phyloP scores from a whole-genome alignment of 1,140 invertebrate genomes.

The Coboldia fuscipes region DNA sequence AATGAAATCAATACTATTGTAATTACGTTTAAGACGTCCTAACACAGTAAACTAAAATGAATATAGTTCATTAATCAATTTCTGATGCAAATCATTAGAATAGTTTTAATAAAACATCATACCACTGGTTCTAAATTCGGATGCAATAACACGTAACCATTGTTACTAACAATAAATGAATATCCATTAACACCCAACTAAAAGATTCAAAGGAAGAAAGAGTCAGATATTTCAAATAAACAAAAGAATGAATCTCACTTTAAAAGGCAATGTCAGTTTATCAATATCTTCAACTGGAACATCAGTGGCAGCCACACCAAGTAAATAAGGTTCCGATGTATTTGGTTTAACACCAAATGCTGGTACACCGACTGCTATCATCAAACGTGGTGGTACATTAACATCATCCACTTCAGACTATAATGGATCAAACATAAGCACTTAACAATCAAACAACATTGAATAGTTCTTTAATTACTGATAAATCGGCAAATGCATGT shows the following conservation, averaged over 20 bases:
- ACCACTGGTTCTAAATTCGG: conserved; percentile 54
- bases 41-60: conserved; percentile 28
- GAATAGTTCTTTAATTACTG: conserved; percentile 31
- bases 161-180: conserved; percentile 87
- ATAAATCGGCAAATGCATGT: conserved; percentile 64
- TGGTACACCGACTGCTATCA: conserved; percentile 69
- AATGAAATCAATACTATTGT: conserved; percentile 87
- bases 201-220: conserved; percentile 10
- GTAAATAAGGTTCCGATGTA: conserved; percentile 41
- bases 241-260: conserved; percentile 19
- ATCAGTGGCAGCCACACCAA: conserved; percentile 86
- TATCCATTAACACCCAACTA: conserved; percentile 89
- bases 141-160: conserved; percentile 77
- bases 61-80: neutral
- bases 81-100: conserved; percentile 1
- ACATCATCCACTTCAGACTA: conserved; percentile 25
- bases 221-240: conserved; percentile 1
- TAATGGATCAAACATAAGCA: neutral
- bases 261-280: conserved; percentile 64
- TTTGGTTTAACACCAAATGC: conserved; percentile 53
- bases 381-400: conserved; percentile 29
- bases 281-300: conserved; percentile 78
- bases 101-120: conserved; percentile 13
- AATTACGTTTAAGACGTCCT: conserved; percentile 67
- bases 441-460: neutral